Percentiles rank a stretch among this genome's conserved stretches.
These are phyloP conservation scores for Julus scandinavius DNA, from an alignment of 2,888 invertebrate genomes.

Conservation along the genomic window DNA sequence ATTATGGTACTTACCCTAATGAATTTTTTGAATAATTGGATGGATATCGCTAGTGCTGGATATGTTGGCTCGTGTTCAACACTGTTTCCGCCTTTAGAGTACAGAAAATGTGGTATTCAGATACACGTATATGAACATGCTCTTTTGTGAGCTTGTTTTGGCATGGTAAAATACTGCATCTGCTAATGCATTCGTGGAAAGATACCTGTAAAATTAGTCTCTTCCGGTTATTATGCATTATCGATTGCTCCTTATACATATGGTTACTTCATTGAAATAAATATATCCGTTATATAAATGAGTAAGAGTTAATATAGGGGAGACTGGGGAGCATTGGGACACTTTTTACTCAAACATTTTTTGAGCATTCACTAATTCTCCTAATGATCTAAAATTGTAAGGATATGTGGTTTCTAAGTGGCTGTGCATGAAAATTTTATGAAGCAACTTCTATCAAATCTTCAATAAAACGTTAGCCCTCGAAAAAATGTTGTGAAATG, in stretches of 20 bases:
- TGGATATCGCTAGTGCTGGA: background rate
- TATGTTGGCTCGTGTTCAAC: background rate
- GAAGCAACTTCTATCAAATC: too few species aligned
- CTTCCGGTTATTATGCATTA: background rate
- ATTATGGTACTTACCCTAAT: conserved; percentile 7
- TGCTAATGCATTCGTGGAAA: background rate
- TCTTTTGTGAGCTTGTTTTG: background rate
- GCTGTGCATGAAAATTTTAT: too few species aligned
- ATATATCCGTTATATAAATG: background rate
- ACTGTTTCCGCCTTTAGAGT: background rate
- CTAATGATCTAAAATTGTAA: too few species aligned
- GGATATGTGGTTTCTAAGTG: too few species aligned
- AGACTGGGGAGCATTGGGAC: too few species aligned
- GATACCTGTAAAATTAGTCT: background rate
- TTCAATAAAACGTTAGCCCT: too few species aligned
- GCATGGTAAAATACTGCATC: background rate
- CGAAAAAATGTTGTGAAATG: too few species aligned
- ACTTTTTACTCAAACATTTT: too few species aligned
- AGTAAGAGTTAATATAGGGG: background rate
- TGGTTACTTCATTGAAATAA: background rate
- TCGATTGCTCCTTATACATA: background rate
- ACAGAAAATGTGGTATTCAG: background rate
- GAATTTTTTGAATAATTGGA: conserved; percentile 4
- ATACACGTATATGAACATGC: background rate
- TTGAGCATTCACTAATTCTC: too few species aligned